Percentiles rank a stretch among this genome's conserved stretches.
These are phyloP conservation scores for Junco hyemalis DNA, from an alignment of 2,113 vertebrate species.

Conservation along the genomic window DNA sequence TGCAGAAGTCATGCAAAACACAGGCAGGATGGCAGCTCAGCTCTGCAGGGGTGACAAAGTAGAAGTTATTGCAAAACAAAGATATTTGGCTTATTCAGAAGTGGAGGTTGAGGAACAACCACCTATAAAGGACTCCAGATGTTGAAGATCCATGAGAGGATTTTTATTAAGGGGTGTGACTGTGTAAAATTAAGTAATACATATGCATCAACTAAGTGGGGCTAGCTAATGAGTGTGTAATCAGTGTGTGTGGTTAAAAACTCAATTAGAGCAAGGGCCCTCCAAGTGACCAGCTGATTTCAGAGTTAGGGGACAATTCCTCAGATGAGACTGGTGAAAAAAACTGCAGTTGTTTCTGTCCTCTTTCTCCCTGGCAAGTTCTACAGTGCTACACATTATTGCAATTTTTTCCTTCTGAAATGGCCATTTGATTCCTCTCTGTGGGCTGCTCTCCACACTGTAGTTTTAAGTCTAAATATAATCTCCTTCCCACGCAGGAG, in stretches of 20 bases:
- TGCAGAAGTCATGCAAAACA: neutral
- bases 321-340: neutral
- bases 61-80: neutral
- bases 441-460: neutral
- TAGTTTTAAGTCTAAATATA: constrained; percentile 46
- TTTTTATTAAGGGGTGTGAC: neutral
- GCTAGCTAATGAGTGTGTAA: neutral
- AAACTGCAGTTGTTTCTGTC: neutral
- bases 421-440: neutral
- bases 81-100: neutral
- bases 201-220: neutral
- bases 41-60: neutral
- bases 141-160: neutral
- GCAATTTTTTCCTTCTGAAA: neutral
- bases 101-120: neutral
- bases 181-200: neutral
- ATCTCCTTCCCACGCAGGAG: neutral
- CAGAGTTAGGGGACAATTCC: neutral
- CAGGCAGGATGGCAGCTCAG: neutral
- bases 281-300: neutral
- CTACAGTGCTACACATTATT: neutral
- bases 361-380: neutral
- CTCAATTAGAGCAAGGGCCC: neutral
- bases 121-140: neutral
- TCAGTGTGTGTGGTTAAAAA: neutral